Percentiles rank a stretch among this genome's conserved stretches.
phyloP scores from a whole-genome alignment of 2,888 invertebrate species.

The Sialis lutaria region DNA sequence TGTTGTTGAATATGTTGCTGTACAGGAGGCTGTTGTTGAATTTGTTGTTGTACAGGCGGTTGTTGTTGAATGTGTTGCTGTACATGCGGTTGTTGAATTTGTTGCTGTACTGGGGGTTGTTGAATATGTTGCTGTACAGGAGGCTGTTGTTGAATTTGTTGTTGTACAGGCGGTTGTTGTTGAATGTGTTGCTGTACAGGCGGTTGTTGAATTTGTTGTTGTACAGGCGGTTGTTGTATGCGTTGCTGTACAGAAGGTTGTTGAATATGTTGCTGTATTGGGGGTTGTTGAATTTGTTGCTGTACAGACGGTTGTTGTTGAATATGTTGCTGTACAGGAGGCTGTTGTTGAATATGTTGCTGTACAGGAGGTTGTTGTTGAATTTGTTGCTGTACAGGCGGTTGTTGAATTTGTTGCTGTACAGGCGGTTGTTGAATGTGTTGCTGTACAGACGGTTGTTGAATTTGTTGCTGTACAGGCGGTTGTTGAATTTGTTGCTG shows the following conservation, averaged over 20 bases:
- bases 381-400: conserved; percentile 9
- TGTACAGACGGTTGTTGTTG: conserved; percentile 13
- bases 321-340: conserved; percentile 12
- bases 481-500: conserved; percentile 5
- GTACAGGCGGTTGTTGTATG: conserved; percentile 6
- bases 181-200: conserved; percentile 7
- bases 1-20: neutral
- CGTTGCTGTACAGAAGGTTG: conserved; percentile 9
- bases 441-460: conserved; percentile 5
- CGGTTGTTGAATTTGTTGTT: conserved; percentile 8
- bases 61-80: conserved; percentile 13
- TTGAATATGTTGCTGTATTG: conserved; percentile 11
- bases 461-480: conserved; percentile 2
- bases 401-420: conserved; percentile 10
- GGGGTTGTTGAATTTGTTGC: conserved; percentile 16
- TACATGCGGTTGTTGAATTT: conserved; percentile 11
- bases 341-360: conserved; percentile 7
- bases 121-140: neutral
- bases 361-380: conserved; percentile 12
- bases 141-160: too few relatives aligned
- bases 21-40: conserved; percentile 9
- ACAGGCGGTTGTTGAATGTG: conserved; percentile 4
- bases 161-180: neutral
- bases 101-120: conserved; percentile 4
- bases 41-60: conserved; percentile 8